phyloP scores from a whole-genome alignment of 2,797 vertebrate genomes.

The Gymnoscopelus microlampas region DNA sequence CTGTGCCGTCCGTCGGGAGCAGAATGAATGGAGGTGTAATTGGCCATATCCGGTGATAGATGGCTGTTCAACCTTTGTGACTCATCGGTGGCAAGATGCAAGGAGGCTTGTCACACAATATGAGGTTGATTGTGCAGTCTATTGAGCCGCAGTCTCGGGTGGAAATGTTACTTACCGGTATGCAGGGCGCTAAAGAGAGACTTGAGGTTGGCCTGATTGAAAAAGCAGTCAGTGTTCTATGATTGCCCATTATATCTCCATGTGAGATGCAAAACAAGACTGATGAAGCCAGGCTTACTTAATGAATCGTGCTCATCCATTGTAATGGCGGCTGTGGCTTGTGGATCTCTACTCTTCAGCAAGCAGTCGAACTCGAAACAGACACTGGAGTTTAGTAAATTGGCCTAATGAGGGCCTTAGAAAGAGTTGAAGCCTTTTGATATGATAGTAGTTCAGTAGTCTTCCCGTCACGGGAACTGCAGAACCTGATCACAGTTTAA shows the following conservation, averaged over 20 bases:
- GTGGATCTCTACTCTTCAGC: neutral
- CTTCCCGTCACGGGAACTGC: constrained; percentile 31
- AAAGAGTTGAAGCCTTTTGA: constrained; percentile 46
- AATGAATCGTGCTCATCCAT: constrained; percentile 43
- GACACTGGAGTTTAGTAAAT: neutral
- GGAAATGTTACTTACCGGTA: constrained; percentile 49
- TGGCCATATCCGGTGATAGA: constrained; percentile 73
- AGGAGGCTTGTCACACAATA: constrained; percentile 67
- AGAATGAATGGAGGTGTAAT: constrained; percentile 69
- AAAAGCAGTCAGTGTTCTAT: constrained; percentile 35
- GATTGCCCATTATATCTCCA: constrained; percentile 66
- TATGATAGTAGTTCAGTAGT: neutral
- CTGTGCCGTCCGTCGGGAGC: constrained; percentile 44
- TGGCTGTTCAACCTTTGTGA: constrained; percentile 69
- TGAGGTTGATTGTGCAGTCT: constrained; percentile 75
- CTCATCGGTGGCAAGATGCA: constrained; percentile 60
- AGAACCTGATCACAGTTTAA: constrained; percentile 37
- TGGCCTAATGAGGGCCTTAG: constrained; percentile 16
- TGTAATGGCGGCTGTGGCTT: neutral
- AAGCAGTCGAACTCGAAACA: neutral
- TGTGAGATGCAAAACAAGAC: constrained; percentile 53
- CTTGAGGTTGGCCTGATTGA: constrained; percentile 53
- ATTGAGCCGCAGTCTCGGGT: constrained; percentile 64
- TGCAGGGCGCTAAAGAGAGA: constrained; percentile 39
- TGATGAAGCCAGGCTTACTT: constrained; percentile 46